A percentile compares a stretch with the other conserved stretches of the same genome.
phyloP scores from a whole-genome alignment of 2,113 vertebrate species.

The Hemichromis elongatus region DNA sequence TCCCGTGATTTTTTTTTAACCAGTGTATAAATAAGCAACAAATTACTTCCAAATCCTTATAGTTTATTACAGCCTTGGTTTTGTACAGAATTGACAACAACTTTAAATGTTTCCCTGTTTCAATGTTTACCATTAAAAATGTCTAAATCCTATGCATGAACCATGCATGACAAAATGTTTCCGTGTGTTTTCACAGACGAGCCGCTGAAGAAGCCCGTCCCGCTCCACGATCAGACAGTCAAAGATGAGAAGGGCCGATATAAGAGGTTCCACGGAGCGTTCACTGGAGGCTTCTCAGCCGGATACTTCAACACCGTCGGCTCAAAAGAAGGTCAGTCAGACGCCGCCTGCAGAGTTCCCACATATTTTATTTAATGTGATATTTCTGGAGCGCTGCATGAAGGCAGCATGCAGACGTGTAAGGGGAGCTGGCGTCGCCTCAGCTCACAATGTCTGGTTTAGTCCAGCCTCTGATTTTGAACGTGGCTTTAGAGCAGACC shows the following conservation, averaged over 20 bases:
- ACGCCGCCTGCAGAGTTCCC: fast-evolving
- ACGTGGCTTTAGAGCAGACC: not conserved
- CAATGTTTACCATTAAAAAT: not conserved
- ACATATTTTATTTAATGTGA: fast-evolving
- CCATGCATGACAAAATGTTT: not conserved
- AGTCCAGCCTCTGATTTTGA: not conserved
- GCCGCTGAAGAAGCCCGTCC: constrained; percentile 83
- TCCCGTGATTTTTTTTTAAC: not conserved
- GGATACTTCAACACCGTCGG: constrained; percentile 96
- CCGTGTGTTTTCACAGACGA: constrained; percentile 67
- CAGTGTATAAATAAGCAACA: not conserved
- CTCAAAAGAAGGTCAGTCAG: constrained; percentile 86
- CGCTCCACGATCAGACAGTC: constrained; percentile 92
- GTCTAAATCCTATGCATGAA: not conserved
- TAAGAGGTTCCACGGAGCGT: constrained; percentile 92
- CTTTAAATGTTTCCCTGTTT: not conserved
- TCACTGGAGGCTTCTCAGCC: constrained; percentile 95
- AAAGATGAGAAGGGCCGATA: constrained; percentile 91
- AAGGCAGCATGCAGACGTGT: not conserved
- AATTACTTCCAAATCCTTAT: not conserved
- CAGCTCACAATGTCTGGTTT: not conserved
- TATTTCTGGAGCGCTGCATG: not conserved
- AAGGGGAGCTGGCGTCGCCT: not conserved
- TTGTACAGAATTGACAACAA: not conserved
- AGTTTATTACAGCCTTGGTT: not conserved